Base-by-base conservation (phyloP, 2,888 invertebrate species). In the Caenorhabditis doughertyi region DNA sequence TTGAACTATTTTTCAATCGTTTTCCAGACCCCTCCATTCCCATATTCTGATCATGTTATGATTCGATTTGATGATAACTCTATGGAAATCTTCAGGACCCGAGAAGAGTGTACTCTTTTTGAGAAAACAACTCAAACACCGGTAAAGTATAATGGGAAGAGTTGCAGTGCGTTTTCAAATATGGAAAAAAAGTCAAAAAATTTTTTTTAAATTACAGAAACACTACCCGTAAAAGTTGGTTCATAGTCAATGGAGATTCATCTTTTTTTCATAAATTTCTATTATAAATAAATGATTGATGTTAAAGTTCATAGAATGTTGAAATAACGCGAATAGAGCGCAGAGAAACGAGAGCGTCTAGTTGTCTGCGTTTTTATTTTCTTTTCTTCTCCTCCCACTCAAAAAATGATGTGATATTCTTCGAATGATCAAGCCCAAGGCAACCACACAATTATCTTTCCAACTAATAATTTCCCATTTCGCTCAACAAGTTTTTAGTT, bases 121-220 rank as follows among this genome's bases (percentile, higher is more conserved):
- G 21, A 58, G 16, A 35, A 23, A 16, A 2, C 23, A 39, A 58
- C 58, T 3, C 18, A 39, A 9, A 35, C 58, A 1, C 2, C 8
- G 8, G 16, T 58, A 11, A 58, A 58, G 39, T 58, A 58, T 39
- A 58, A 58, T 23, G 21, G 23, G 23, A 18, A 23, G 13, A 21
- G 58, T 21, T 58, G 58, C 23, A 11, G 58, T 58, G 29, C 35
- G 58, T 55, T 47, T 47, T 47, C 13, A 47, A 3, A 18, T 47
- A 3, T 47, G 44, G 5, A 4, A 18, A 47, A 18, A 8, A 39
- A 47, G 44, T 47, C 3, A n/a, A 18, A n/a, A 47, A 13, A n/a
- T n/a, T n/a, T n/a, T n/a, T n/a, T n/a, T n/a, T 47, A 8, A 18
- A 18, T 47, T n/a, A 18, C 44, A 47, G 44, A 13, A 3, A 47